Evolutionary conservation across 2,888 invertebrate genomes (phyloP).

Genomic region (Craniophora ligustri): DNA sequence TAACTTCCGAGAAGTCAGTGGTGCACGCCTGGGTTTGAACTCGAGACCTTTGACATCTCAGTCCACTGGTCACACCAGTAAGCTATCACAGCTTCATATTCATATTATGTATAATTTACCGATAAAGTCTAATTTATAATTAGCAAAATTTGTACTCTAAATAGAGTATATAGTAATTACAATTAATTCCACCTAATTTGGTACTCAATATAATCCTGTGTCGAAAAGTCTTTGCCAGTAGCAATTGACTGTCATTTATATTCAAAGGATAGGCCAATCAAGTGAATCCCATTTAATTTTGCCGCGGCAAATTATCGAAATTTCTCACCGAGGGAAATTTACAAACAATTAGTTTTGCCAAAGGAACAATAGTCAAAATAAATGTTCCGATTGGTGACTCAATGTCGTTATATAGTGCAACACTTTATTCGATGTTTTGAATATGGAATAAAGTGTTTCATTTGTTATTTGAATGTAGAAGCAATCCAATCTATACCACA

Average conservation of each 20-base stretch:
- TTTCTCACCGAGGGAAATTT: conserved; percentile 64
- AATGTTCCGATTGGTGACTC: conserved; percentile 14
- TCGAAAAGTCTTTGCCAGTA: conserved; percentile 5
- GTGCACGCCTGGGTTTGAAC: too few species aligned
- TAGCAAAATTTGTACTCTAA: background rate
- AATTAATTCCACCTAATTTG: conserved; percentile 36
- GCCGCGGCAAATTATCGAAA: conserved; percentile 69
- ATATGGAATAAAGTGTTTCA: conserved; percentile 3
- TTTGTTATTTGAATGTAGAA: background rate
- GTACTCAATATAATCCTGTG: conserved; percentile 16
- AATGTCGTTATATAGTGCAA: too few species aligned
- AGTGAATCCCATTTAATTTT: conserved; percentile 66
- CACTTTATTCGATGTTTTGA: conserved; percentile 8
- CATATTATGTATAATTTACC: too few species aligned
- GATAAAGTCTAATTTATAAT: too few species aligned
- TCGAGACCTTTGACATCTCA: too few species aligned
- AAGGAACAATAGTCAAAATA: conserved; percentile 36
- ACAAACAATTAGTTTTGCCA: conserved; percentile 61
- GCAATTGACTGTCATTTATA: conserved; percentile 60
- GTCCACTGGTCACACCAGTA: too few species aligned
- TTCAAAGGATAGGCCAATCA: conserved; percentile 66
- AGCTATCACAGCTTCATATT: too few species aligned
- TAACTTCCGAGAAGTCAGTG: too few species aligned
- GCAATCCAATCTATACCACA: too few species aligned
- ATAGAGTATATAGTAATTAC: conserved; percentile 22